These are phyloP conservation scores for Diplodus sargus DNA, from an alignment of 2,797 vertebrate species.

Conservation along the genomic window DNA sequence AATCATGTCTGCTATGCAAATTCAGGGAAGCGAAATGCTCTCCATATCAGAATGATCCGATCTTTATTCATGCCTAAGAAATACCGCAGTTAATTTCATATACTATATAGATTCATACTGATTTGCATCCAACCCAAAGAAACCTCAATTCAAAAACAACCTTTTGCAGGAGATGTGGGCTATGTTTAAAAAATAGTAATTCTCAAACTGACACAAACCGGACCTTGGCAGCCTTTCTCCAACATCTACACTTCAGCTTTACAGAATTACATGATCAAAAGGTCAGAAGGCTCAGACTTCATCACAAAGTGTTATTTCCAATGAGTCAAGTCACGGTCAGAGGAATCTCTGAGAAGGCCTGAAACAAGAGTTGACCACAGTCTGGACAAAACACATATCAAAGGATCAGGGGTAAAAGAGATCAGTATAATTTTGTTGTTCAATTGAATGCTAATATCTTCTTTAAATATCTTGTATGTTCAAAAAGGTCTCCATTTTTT, in stretches of 20 bases:
- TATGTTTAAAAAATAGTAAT: neutral
- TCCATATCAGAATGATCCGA: neutral
- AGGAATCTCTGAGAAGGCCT: neutral
- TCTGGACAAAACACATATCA: slow-evolving; percentile 4
- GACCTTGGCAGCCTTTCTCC: neutral
- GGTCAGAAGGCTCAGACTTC: slow-evolving; percentile 14
- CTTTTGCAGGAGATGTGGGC: neutral
- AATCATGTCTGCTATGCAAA: neutral
- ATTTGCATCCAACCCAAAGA: neutral
- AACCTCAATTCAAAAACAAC: neutral
- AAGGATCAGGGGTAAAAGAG: neutral
- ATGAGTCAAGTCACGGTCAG: slow-evolving; percentile 19
- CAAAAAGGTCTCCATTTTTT: neutral
- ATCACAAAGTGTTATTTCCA: slow-evolving; percentile 26
- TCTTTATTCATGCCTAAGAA: neutral
- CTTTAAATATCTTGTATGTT: neutral
- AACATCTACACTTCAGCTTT: neutral
- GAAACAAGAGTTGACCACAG: slow-evolving; percentile 9
- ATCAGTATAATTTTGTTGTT: neutral
- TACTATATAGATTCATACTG: neutral
- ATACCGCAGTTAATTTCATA: neutral
- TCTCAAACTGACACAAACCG: neutral
- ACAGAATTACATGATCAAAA: slow-evolving; percentile 43
- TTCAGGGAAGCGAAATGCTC: neutral
- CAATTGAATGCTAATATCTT: neutral